Percentiles rank a stretch among this genome's conserved stretches.
phyloP scores from a whole-genome alignment of 2,797 vertebrate species.

The Threskiornis aethiopicus region DNA sequence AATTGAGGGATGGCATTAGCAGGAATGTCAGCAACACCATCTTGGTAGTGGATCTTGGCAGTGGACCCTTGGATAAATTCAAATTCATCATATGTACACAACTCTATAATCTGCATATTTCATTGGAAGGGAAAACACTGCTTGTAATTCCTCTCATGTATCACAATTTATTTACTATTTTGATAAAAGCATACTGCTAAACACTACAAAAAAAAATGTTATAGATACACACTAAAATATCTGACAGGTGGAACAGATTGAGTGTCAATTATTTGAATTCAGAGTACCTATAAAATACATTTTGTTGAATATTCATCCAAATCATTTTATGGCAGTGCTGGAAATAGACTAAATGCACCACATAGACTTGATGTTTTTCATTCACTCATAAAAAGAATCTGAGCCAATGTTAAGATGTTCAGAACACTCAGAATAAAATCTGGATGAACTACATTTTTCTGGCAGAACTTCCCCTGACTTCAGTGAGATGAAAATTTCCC shows the following conservation, averaged over 20 bases:
- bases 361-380: background rate
- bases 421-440: background rate
- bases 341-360: background rate
- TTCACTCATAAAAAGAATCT: background rate
- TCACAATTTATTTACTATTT: background rate
- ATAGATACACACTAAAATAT: background rate
- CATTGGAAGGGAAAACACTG: background rate
- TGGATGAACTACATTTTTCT: background rate
- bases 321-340: background rate
- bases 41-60: background rate
- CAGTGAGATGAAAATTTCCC: background rate
- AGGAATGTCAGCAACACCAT: constrained; percentile 41
- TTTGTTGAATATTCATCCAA: background rate
- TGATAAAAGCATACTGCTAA: background rate
- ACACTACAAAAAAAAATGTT: background rate
- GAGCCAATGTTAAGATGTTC: background rate
- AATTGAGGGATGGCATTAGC: background rate
- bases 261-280: background rate
- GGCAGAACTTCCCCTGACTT: background rate
- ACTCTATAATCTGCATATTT: background rate
- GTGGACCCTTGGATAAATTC: background rate
- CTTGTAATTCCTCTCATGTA: background rate
- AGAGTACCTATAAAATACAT: background rate
- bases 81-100: background rate
- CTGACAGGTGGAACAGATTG: background rate